These are phyloP conservation scores for Argyrosomus japonicus DNA, from an alignment of 2,113 vertebrate species.

Conservation along the genomic window DNA sequence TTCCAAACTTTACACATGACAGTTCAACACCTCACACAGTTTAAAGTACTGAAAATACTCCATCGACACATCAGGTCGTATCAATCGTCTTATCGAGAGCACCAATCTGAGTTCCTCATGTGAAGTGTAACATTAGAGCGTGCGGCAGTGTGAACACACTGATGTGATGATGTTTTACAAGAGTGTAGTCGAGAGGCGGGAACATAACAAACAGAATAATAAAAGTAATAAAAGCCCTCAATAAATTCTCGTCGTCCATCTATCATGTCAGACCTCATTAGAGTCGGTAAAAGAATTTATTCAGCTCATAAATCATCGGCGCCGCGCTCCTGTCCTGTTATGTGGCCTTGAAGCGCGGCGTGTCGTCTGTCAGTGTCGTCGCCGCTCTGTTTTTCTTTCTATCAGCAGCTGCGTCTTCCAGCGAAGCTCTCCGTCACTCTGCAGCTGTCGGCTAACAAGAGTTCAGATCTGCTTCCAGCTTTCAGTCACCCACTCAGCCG, in stretches of 20 bases:
- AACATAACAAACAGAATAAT: constrained; percentile 39
- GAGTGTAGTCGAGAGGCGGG: not conserved
- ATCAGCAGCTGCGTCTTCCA: constrained; percentile 60
- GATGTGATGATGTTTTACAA: constrained; percentile 13
- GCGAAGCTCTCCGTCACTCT: constrained; percentile 39
- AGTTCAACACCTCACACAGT: not conserved
- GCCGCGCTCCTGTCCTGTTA: not conserved
- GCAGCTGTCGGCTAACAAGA: constrained; percentile 82
- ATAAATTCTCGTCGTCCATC: constrained; percentile 20
- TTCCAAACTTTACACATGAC: too few species aligned
- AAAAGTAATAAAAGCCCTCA: constrained; percentile 27
- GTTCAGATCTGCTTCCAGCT: constrained; percentile 74
- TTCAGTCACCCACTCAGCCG: constrained; percentile 55
- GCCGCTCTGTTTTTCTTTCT: constrained; percentile 45
- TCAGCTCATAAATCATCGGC: constrained; percentile 49
- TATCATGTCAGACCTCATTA: constrained; percentile 44
- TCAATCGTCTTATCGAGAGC: not conserved
- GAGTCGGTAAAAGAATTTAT: constrained; percentile 6
- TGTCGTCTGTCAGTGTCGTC: constrained; percentile 31
- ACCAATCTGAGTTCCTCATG: not conserved
- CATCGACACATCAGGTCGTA: not conserved
- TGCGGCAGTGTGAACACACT: not conserved
- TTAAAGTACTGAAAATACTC: not conserved
- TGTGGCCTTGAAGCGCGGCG: constrained; percentile 37
- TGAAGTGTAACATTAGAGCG: not conserved